These are phyloP conservation scores for Pleuronectes platessa DNA, from an alignment of 2,113 vertebrate species.

Conservation along the genomic window DNA sequence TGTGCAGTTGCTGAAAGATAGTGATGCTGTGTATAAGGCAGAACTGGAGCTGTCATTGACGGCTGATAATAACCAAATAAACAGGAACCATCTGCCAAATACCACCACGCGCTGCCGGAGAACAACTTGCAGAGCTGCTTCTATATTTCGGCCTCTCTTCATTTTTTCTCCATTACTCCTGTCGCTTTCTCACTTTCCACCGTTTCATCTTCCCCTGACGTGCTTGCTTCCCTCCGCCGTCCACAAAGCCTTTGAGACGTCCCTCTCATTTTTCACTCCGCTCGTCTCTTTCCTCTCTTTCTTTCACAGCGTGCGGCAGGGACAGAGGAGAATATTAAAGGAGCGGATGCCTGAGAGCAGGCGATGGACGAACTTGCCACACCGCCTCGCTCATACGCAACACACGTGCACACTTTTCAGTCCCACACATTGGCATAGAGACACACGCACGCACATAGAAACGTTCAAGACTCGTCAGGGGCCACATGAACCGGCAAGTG, in stretches of 20 bases:
- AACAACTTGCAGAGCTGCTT: not conserved
- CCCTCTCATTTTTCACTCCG: slow-evolving; percentile 46
- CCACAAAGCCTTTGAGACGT: slow-evolving; percentile 44
- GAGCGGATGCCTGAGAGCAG: slow-evolving; percentile 30
- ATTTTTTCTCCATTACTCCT: not conserved
- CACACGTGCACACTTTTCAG: not conserved
- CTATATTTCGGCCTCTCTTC: slow-evolving; percentile 4
- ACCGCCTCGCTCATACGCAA: not conserved
- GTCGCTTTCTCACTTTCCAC: not conserved
- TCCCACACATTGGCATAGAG: too few species aligned
- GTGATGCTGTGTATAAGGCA: slow-evolving; percentile 40
- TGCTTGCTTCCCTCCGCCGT: not conserved
- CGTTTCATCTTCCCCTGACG: too few species aligned
- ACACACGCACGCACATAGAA: not conserved
- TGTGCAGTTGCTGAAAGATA: slow-evolving; percentile 39
- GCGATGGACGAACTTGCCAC: slow-evolving; percentile 30
- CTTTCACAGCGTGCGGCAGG: slow-evolving; percentile 45
- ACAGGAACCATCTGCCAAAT: not conserved
- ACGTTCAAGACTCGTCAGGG: slow-evolving; percentile 13
- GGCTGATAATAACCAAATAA: slow-evolving; percentile 28
- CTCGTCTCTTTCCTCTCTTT: slow-evolving; percentile 57
- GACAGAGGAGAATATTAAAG: slow-evolving; percentile 62
- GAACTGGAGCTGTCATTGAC: slow-evolving; percentile 17
- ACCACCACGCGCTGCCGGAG: not conserved
- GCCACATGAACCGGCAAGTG: slow-evolving; percentile 42